A percentile compares a stretch with the other conserved stretches of the same genome.
phyloP scores from a whole-genome alignment of 2,888 invertebrate genomes.

The Podabrus alpinus region DNA sequence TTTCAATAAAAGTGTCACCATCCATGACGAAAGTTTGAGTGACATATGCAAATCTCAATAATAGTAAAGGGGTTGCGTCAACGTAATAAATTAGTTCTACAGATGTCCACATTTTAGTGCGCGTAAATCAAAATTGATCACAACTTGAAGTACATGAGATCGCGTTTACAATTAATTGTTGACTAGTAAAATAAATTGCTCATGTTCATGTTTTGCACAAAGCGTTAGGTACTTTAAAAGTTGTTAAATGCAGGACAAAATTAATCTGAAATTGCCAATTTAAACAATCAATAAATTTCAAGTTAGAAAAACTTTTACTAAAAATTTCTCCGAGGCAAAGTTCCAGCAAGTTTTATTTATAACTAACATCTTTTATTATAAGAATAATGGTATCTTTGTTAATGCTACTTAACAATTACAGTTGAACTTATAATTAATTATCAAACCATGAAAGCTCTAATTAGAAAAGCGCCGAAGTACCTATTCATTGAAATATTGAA shows the following conservation, averaged over 20 bases:
- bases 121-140: neutral
- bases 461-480: neutral
- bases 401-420: neutral
- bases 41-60: slow-evolving; percentile 18
- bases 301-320: neutral
- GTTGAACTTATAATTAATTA: neutral
- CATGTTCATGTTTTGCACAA: neutral
- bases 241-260: neutral
- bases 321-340: neutral
- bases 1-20: slow-evolving; percentile 9
- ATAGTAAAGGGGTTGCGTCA: slow-evolving; percentile 15
- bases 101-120: slow-evolving; percentile 1
- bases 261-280: neutral
- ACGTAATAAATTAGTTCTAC: slow-evolving; percentile 18
- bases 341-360: neutral
- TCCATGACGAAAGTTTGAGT: slow-evolving; percentile 20
- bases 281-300: neutral
- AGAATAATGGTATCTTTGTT: neutral
- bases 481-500: neutral
- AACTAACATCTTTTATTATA: neutral
- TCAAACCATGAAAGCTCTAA: neutral
- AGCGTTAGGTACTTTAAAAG: neutral
- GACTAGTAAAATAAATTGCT: too few relatives aligned
- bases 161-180: neutral
- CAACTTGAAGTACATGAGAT: neutral